phyloP scores from a whole-genome alignment of 2,888 invertebrate species.

The Zygothrica quintamaculata region DNA sequence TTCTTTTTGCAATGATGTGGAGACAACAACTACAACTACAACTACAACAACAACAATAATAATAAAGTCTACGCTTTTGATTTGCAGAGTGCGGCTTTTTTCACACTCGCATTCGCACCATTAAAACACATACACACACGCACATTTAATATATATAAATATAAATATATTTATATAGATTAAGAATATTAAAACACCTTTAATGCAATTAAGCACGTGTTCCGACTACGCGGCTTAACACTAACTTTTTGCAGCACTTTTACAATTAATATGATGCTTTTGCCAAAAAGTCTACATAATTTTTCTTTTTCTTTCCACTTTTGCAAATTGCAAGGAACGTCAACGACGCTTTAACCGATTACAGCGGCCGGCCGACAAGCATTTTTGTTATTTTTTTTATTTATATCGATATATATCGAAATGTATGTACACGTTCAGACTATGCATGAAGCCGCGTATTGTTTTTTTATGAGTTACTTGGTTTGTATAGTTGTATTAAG shows the following conservation, averaged over 20 bases:
- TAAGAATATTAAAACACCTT: slow-evolving; percentile 22
- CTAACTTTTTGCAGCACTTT: slow-evolving; percentile 31
- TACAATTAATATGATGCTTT: slow-evolving; percentile 28
- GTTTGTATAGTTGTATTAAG: too few species aligned
- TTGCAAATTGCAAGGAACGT: slow-evolving; percentile 69
- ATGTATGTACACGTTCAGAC: slow-evolving; percentile 36
- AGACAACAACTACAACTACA: slow-evolving; percentile 8
- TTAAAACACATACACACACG: slow-evolving; percentile 45
- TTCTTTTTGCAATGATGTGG: slow-evolving; percentile 7
- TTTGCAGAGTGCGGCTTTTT: slow-evolving; percentile 66
- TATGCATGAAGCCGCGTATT: slow-evolving; percentile 32
- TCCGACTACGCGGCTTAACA: slow-evolving; percentile 1
- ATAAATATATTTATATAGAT: slow-evolving; percentile 19
- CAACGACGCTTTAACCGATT: slow-evolving; percentile 72
- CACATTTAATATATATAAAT: slow-evolving; percentile 11
- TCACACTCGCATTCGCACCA: slow-evolving; percentile 53
- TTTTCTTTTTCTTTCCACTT: slow-evolving; percentile 61
- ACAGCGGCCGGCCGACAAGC: slow-evolving; percentile 50
- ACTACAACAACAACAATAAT: slow-evolving; percentile 18
- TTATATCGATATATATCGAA: slow-evolving; percentile 52
- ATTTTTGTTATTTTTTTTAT: too few species aligned
- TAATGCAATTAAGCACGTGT: slow-evolving; percentile 26
- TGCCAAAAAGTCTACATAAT: slow-evolving; percentile 60
- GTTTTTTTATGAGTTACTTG: not conserved
- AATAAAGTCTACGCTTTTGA: slow-evolving; percentile 29